Evolutionary conservation across 2,888 invertebrate species (phyloP), one percentile per base, ranked within the genome.

Genomic region (Actias luna): DNA sequence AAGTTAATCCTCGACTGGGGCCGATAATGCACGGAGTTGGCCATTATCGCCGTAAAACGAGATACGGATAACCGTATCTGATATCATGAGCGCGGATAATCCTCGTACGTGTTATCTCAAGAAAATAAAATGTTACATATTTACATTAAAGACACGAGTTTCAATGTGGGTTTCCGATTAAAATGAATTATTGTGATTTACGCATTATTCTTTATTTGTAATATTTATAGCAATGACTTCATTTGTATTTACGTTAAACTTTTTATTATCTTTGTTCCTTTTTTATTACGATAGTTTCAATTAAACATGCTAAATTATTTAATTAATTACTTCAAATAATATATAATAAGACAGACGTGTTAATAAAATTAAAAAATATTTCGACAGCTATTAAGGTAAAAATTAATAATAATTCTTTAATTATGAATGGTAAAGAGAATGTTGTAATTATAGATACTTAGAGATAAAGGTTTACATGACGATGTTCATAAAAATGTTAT

Each of bases 21-120:
- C 67, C 74, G 84, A 87, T 88, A 89, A 79, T 75, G 71, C 79
- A 78, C 79, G 80, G 84, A 82, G 78, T 77, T 72, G 71, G 67
- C 77, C 77, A 72, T 78, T 82, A 84, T 82, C 82, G 71, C 58
- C 52, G 58, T 52, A 63, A 64, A 55, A 18, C 55, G 55, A 29
- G 46, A 60, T 59, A 67, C 36, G 59, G 67, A 63, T 72, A 75
- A 73, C 72, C 75, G 65, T 73, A 76, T 75, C 77, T 70, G n/a
- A 29, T 55, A 55, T 55, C 55, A 73, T 67, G 72, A 59, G 61
- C 66, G 65, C 69, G 84, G 82, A 83, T 84, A 71, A 86, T 83
- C 82, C 79, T 63, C 29, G 69, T 76, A 76, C 78, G 79, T 67
- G 69, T 60, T 81, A 81, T 81, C 80, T 73, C 60, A 63, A 59